Evolutionary conservation across 2,797 vertebrate genomes (phyloP).

Genomic region (Helostoma temminkii): DNA sequence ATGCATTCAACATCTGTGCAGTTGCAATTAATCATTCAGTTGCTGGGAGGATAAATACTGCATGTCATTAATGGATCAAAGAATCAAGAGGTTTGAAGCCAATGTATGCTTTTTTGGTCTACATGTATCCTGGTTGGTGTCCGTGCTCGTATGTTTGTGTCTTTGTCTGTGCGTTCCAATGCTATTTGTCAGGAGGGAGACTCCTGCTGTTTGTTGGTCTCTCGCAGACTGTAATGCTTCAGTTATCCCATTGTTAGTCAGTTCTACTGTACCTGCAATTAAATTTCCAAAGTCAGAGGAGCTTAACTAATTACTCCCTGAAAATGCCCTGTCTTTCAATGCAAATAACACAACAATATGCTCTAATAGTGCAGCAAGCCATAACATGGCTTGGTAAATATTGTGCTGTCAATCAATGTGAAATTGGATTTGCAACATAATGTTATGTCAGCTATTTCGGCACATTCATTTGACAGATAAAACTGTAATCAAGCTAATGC

Average conservation of each 20-base stretch:
- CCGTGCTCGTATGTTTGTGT: constrained; percentile 1
- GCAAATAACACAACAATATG: constrained; percentile 69
- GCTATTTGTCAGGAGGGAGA: constrained; percentile 46
- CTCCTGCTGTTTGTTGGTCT: constrained; percentile 64
- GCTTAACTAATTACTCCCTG: constrained; percentile 79
- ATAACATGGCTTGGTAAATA: constrained; percentile 62
- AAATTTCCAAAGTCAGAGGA: constrained; percentile 77
- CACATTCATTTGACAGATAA: constrained; percentile 80
- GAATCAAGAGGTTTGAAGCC: constrained; percentile 60
- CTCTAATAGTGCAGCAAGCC: constrained; percentile 69
- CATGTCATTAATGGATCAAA: constrained; percentile 74
- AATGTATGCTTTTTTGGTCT: constrained; percentile 25
- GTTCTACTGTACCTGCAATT: constrained; percentile 78
- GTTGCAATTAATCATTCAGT: constrained; percentile 76
- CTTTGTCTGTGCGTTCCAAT: constrained; percentile 28
- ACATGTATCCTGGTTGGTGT: constrained; percentile 8
- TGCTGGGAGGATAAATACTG: constrained; percentile 73
- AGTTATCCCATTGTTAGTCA: constrained; percentile 73
- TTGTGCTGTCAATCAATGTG: constrained; percentile 76
- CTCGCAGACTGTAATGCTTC: constrained; percentile 71
- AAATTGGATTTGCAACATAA: constrained; percentile 81
- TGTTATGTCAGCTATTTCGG: constrained; percentile 79
- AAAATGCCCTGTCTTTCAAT: constrained; percentile 63
- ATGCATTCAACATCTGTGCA: constrained; percentile 60
- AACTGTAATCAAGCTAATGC: constrained; percentile 80